Evolutionary conservation across 1,140 invertebrate species (phyloP).

Genomic region (Sarcophaga peregrina): DNA sequence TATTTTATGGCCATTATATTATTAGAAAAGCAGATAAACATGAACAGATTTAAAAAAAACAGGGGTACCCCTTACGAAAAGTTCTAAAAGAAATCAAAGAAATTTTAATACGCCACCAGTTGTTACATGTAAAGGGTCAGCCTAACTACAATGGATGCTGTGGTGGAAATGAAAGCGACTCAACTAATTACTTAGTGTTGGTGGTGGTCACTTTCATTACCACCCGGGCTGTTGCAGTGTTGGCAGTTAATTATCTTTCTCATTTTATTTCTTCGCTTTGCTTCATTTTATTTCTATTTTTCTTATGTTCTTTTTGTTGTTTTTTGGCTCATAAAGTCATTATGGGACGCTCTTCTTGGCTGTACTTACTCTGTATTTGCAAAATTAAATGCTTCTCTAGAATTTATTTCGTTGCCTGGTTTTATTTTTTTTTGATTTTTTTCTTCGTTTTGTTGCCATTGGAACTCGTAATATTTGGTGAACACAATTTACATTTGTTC

Average conservation of each 20-base stretch:
- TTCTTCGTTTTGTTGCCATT: too few species aligned
- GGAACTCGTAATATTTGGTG: neutral
- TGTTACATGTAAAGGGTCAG: neutral
- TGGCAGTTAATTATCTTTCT: neutral
- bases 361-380: neutral
- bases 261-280: too few species aligned
- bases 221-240: neutral
- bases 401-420: neutral
- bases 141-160: neutral
- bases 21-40: neutral
- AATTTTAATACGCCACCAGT: too few species aligned
- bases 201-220: conserved; percentile 21
- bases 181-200: conserved; percentile 15
- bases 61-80: too few species aligned
- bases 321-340: conserved; percentile 19
- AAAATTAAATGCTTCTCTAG: neutral
- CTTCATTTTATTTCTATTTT: conserved; percentile 9
- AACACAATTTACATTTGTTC: conserved; percentile 12
- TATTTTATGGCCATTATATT: neutral
- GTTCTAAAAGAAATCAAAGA: too few species aligned
- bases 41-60: neutral
- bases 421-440: too few species aligned
- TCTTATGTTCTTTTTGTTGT: neutral
- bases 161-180: neutral
- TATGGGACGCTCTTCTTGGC: neutral